Conservation (phyloP, 2,113 vertebrate species). For the Pseudolaguvia tuberculata region DNA sequence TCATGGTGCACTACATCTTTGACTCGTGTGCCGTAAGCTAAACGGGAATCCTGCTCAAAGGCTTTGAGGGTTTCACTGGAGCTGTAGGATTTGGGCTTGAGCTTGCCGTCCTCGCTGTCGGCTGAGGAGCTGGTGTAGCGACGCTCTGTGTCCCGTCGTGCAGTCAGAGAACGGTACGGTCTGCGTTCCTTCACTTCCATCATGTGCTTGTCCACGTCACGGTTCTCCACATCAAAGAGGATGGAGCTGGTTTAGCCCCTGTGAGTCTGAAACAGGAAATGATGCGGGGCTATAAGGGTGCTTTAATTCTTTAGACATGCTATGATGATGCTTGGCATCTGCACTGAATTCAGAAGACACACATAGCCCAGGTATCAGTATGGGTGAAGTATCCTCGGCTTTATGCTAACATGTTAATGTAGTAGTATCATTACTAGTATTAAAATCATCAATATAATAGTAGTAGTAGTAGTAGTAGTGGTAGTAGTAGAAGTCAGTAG, state of each 20-base stretch:
- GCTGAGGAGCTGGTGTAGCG: slow-evolving; percentile 93
- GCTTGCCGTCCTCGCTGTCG: slow-evolving; percentile 87
- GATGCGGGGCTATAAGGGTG: neutral
- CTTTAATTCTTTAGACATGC: slow-evolving; percentile 5
- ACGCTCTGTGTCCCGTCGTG: slow-evolving; percentile 84
- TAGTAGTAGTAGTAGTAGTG: no score
- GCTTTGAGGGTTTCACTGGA: slow-evolving; percentile 98
- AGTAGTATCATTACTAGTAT: no score
- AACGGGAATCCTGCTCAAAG: slow-evolving; percentile 89
- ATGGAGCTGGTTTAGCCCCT: slow-evolving; percentile 58
- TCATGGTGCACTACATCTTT: slow-evolving; percentile 94
- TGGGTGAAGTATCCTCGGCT: neutral
- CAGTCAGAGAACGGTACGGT: slow-evolving; percentile 92
- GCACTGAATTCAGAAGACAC: neutral
- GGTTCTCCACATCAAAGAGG: slow-evolving; percentile 76
- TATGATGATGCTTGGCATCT: neutral
- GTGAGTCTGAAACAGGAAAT: slow-evolving; percentile 61
- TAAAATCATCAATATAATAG: no score
- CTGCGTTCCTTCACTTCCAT: slow-evolving; percentile 98
- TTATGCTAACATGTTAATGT: no score
- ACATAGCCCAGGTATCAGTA: neutral
- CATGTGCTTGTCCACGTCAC: slow-evolving; percentile 64
- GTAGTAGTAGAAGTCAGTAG: no score
- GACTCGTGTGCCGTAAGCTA: slow-evolving; percentile 79
- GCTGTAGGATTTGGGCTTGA: slow-evolving; percentile 92